Base-by-base conservation (phyloP, 2,888 invertebrate genomes). In the Xylota sylvarum region DNA sequence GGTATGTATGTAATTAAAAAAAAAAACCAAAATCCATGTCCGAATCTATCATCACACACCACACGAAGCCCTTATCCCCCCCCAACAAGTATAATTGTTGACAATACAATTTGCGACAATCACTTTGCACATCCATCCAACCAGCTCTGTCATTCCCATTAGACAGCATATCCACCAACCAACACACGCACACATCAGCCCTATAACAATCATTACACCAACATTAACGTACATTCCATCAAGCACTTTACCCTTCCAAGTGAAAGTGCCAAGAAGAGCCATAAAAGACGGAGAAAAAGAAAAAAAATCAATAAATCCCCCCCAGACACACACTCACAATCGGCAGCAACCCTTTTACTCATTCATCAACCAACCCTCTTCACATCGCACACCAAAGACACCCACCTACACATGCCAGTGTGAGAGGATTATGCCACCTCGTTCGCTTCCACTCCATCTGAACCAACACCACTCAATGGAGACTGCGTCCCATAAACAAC, bases 401-500 rank as follows among this genome's bases (percentile, higher is more conserved):
- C 55, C 32, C 56, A 32, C 50, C 56, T 43, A 72, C 17, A 9
- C 17, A 23, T 19, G 43, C 40, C 14, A 72, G 40, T 40, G 46
- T 52, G 35, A 55, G 56, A 65, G 60, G 70, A 72, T 76, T 60
- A 76, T 43, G 23, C 76, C 76, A 55, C 76, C 43, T 43, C 78
- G 19, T 60, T 60, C 52, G 65, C 65, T 81, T 80, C 85, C 80
- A 81, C 76, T 43, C 35, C 69, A 76, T 76, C 74, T 43, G 46
- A 58, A 72, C 64, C 46, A 85, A 85, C 85, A 72, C 70, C 70
- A 70, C 50, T 50, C 46, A 76, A 65, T 78, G 76, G 81, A 81
- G 81, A 77, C 58, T 85, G 76, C 60, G 60, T 72, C 76, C 60
- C 81, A 76, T 81, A 85, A 81, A 76, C 76, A 70, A 76, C 35